Evolutionary conservation across 2,888 invertebrate genomes (phyloP), one percentile per base, ranked within the genome.

Genomic region (Aphodius granarius): DNA sequence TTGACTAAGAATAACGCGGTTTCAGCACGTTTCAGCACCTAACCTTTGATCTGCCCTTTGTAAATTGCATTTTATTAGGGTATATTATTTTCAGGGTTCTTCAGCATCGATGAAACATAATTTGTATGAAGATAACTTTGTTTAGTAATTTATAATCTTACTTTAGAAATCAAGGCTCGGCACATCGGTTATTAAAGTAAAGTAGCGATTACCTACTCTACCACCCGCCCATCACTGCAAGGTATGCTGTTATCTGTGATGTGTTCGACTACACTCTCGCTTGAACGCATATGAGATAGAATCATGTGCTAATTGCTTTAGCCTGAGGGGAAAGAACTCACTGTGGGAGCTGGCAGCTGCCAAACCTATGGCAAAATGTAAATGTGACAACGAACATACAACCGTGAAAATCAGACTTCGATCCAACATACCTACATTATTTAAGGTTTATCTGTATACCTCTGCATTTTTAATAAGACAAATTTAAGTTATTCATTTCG

Each of bases 331-430:
- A 65, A 65, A 43, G 43, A 43, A 43, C 43, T 43, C 73, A 18
- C 63, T 66, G 68, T 73, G 73, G 70, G 71, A 76, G 73, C 73
- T 65, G 65, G 16, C 71, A 76, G 70, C 16, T 76, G 64, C 73
- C n/a, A 17, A 72, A 73, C 71, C 66, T 74, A 70, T 63, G 64
- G 71, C 74, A 74, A 70, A 74, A 74, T 75, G 72, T 75, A 66
- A 43, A 43, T 43, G 43, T 43, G 43, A 43, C 23, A 9, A 23
- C 43, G 2, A 43, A 43, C 43, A 3, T 43, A 43, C 43, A 9
- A 13, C 43, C 43, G 6, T 43, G 43, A 3, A 43, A 43, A 43
- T 6, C 43, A 43, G 43, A 43, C 43, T 6, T 9, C 43, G 6
- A 43, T 43, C 43, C 1, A 13, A 9, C 13, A 13, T 13, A 43